phyloP scores from a whole-genome alignment of 2,888 invertebrate species.

The Apamea sordens region DNA sequence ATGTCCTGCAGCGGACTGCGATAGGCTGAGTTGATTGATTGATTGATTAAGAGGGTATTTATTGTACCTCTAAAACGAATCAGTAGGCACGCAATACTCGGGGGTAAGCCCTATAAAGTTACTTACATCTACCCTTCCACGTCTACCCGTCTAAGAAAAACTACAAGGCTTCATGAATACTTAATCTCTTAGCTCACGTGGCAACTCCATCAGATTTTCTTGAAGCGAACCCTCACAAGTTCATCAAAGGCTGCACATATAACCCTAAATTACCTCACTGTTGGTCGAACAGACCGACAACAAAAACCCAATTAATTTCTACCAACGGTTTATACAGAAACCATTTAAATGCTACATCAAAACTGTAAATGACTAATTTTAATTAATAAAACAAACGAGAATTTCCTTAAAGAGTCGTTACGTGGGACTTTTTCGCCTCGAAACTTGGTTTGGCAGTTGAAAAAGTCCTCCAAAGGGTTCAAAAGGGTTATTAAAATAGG shows the following conservation, averaged over 20 bases:
- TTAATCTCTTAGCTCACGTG: slow-evolving; percentile 45
- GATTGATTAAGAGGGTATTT: background rate
- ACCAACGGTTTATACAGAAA: slow-evolving; percentile 62
- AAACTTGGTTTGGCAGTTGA: slow-evolving; percentile 61
- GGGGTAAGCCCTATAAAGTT: background rate
- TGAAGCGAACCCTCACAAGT: slow-evolving; percentile 49
- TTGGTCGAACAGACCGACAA: slow-evolving; percentile 58
- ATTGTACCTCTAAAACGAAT: background rate
- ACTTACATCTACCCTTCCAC: background rate
- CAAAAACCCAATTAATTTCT: slow-evolving; percentile 80
- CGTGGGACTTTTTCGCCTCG: slow-evolving; percentile 54
- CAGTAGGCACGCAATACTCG: background rate
- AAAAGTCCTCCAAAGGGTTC: slow-evolving; percentile 59
- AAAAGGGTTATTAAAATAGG: slow-evolving; percentile 65
- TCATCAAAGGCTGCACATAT: slow-evolving; percentile 65
- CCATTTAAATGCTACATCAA: slow-evolving; percentile 67
- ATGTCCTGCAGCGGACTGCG: background rate
- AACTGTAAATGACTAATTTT: slow-evolving; percentile 67
- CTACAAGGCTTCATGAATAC: background rate
- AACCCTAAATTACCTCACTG: slow-evolving; percentile 70
- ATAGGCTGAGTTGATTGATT: background rate
- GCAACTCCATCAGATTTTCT: slow-evolving; percentile 27
- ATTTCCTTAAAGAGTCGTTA: slow-evolving; percentile 50
- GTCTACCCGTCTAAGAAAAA: background rate
- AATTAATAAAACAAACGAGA: slow-evolving; percentile 64